Conservation (phyloP, 1,140 invertebrate genomes). For the Conopomorpha cramerella region DNA sequence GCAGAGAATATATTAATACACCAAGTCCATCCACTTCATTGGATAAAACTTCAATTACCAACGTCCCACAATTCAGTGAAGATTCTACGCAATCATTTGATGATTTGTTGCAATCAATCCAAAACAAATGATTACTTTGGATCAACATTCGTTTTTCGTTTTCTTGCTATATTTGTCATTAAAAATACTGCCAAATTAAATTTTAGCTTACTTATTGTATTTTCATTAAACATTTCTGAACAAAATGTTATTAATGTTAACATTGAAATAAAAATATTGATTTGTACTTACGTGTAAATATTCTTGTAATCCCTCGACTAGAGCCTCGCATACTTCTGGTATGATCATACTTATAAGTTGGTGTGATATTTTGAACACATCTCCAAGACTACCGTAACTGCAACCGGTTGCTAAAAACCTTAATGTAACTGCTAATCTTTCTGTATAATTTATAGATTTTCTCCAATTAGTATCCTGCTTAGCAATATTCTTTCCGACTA, state of each 20-base stretch:
- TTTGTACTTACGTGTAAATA: background rate
- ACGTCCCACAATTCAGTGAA: background rate
- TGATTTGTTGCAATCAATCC: background rate
- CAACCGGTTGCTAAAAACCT: background rate
- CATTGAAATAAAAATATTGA: background rate
- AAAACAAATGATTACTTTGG: no score
- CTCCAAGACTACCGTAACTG: background rate
- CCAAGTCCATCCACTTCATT: background rate
- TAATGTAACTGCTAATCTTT: background rate
- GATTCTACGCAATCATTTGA: background rate
- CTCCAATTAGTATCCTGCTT: background rate
- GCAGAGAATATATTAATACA: background rate
- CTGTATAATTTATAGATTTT: background rate
- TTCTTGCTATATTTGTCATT: background rate
- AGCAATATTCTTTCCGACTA: background rate
- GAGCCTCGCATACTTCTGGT: background rate
- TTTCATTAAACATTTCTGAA: background rate
- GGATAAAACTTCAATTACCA: background rate
- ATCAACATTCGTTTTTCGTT: background rate
- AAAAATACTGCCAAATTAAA: background rate
- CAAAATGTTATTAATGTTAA: background rate
- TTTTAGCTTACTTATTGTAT: no score
- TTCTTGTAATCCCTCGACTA: background rate
- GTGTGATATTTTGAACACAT: background rate
- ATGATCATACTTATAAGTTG: background rate